Conservation (phyloP, 53 echinoderm and acorn worm genomes). For the Antedon mediterranea region DNA sequence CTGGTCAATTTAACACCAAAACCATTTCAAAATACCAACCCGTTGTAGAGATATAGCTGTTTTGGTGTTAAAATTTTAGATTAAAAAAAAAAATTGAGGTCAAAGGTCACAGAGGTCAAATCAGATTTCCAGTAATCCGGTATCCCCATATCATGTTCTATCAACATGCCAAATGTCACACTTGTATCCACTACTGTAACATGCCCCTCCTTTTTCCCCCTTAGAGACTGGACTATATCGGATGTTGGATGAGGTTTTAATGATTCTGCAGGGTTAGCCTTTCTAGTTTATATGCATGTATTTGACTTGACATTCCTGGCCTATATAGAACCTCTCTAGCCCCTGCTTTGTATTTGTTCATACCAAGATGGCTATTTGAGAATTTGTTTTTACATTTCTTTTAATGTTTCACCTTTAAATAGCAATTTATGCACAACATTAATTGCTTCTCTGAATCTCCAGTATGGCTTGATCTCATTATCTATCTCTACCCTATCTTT, state of each 20-base stretch:
- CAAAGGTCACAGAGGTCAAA: too few species aligned
- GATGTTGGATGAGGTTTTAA: constrained; percentile 3
- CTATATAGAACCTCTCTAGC: constrained; percentile 21
- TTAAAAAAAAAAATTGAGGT: too few species aligned
- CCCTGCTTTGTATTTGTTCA: constrained; percentile 15
- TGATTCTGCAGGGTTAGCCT: constrained; percentile 8
- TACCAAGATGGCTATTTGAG: constrained; percentile 22
- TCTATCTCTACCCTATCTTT: constrained; percentile 7
- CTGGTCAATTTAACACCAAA: too few species aligned
- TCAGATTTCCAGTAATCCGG: too few species aligned
- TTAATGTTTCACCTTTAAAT: constrained; percentile 16
- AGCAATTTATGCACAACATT: constrained; percentile 13
- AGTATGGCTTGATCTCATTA: constrained; percentile 23
- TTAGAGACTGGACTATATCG: neutral
- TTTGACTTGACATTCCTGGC: constrained; percentile 23
- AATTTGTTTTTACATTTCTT: constrained; percentile 18
- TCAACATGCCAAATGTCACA: too few species aligned
- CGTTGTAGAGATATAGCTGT: too few species aligned
- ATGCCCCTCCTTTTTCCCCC: neutral
- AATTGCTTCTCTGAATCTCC: constrained; percentile 27
- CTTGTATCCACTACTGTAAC: constrained; percentile 8
- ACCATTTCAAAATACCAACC: too few species aligned
- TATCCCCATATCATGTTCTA: too few species aligned
- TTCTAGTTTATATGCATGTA: constrained; percentile 7
- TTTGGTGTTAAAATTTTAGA: too few species aligned